Evolutionary conservation across 2,797 vertebrate species (phyloP).

Genomic region (Eutrigla gurnardus): DNA sequence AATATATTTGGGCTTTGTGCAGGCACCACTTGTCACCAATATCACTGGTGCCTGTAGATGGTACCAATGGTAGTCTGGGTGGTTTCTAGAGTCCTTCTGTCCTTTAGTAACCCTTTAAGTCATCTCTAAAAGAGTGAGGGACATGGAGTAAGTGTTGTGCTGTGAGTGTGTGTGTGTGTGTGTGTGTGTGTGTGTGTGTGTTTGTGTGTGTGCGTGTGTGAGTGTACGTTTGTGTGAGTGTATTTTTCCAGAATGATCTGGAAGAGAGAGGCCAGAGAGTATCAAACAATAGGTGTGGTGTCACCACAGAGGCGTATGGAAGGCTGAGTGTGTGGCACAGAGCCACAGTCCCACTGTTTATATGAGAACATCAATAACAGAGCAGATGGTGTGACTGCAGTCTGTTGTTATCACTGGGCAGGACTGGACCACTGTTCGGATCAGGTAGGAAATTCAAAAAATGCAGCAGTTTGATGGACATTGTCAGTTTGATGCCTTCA

Average conservation of each 20-base stretch:
- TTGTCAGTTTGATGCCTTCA: conserved; percentile 5
- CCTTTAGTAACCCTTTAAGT: too few relatives aligned
- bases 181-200: too few relatives aligned
- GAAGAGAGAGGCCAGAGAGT: conserved; percentile 61
- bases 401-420: conserved; percentile 40
- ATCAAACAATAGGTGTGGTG: conserved; percentile 70
- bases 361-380: conserved; percentile 41
- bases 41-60: too few relatives aligned
- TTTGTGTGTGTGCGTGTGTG: too few relatives aligned
- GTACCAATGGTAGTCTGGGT: too few relatives aligned
- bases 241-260: conserved; percentile 75
- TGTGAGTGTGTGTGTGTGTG: too few relatives aligned
- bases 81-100: too few relatives aligned
- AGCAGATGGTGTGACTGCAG: conserved; percentile 57
- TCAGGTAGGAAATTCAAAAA: conserved; percentile 51
- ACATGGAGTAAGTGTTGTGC: too few relatives aligned
- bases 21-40: too few relatives aligned
- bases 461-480: conserved; percentile 13
- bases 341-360: conserved; percentile 46
- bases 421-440: conserved; percentile 42
- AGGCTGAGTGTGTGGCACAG: conserved; percentile 39
- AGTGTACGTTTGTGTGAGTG: too few relatives aligned
- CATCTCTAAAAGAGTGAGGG: too few relatives aligned
- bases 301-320: conserved; percentile 55
- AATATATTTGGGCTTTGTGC: too few relatives aligned